Percentiles rank a stretch among this genome's conserved stretches.
Conservation (phyloP, 2,888 invertebrate genomes). For the Heliconius cydno region DNA sequence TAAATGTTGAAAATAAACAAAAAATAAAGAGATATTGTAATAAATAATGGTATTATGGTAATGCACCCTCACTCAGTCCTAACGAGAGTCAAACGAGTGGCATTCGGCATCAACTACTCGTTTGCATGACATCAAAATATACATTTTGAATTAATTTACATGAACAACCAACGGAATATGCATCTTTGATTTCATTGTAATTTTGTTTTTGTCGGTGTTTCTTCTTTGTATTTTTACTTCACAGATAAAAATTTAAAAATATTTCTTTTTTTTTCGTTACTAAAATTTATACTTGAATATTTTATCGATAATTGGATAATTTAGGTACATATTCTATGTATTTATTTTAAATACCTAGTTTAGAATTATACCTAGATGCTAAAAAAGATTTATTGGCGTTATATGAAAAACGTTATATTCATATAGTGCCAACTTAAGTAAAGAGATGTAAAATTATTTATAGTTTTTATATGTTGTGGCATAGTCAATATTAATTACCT, state of each 20-base stretch:
- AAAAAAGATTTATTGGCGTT: not conserved
- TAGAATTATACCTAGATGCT: no score
- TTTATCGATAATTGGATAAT: not conserved
- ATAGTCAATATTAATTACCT: no score
- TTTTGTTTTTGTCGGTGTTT: constrained; percentile 49
- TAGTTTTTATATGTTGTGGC: no score
- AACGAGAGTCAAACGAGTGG: constrained; percentile 72
- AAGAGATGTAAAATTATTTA: no score
- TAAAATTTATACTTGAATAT: not conserved
- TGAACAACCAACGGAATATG: constrained; percentile 71
- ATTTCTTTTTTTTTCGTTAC: not conserved
- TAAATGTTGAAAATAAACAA: constrained; percentile 36
- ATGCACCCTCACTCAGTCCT: constrained; percentile 68
- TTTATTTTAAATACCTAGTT: no score
- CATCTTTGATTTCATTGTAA: constrained; percentile 57
- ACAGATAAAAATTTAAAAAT: not conserved
- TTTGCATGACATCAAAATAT: constrained; percentile 79
- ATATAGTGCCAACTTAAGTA: no score
- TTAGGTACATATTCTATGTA: not conserved
- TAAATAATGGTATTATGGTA: constrained; percentile 78
- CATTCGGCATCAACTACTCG: constrained; percentile 71
- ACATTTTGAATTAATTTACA: constrained; percentile 80
- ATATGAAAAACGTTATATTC: no score
- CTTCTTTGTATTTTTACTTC: constrained; percentile 29
- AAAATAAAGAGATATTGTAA: constrained; percentile 63